Evolutionary conservation across 1,140 invertebrate genomes (phyloP).

Genomic region (Oncopodura yosiiana): DNA sequence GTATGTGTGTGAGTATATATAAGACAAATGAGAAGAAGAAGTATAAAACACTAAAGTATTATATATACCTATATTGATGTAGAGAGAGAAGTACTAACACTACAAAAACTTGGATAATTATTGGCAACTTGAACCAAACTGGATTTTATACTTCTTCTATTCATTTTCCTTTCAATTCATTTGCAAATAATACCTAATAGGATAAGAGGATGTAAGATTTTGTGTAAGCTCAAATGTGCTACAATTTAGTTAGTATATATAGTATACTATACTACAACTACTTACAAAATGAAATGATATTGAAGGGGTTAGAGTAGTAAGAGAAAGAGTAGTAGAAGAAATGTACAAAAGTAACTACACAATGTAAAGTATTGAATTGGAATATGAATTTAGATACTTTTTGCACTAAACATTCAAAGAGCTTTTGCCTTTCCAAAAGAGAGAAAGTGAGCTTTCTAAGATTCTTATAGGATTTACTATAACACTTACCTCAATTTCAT

Average conservation of each 20-base stretch:
- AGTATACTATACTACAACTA: neutral
- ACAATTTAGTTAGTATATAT: neutral
- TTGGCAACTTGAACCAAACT: slow-evolving; percentile 14
- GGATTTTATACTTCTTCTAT: slow-evolving; percentile 8
- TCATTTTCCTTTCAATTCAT: slow-evolving; percentile 16
- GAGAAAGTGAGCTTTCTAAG: too few species aligned
- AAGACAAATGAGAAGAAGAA: too few species aligned
- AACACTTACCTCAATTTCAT: too few species aligned
- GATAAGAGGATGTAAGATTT: slow-evolving; percentile 1
- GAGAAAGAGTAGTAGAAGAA: neutral
- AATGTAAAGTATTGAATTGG: neutral
- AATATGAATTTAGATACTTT: too few species aligned
- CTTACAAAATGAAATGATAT: neutral
- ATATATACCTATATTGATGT: too few species aligned
- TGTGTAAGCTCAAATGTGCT: slow-evolving; percentile 3
- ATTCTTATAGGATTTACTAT: too few species aligned
- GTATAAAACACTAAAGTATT: too few species aligned
- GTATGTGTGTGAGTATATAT: too few species aligned
- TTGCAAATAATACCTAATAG: slow-evolving; percentile 13
- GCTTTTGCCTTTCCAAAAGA: too few species aligned
- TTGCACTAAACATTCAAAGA: too few species aligned
- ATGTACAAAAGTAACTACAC: neutral
- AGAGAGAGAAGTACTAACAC: too few species aligned
- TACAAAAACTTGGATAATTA: slow-evolving; percentile 10
- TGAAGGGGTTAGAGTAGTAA: neutral